Conservation (phyloP, 2,797 vertebrate species). For the Coregonus sp. region DNA sequence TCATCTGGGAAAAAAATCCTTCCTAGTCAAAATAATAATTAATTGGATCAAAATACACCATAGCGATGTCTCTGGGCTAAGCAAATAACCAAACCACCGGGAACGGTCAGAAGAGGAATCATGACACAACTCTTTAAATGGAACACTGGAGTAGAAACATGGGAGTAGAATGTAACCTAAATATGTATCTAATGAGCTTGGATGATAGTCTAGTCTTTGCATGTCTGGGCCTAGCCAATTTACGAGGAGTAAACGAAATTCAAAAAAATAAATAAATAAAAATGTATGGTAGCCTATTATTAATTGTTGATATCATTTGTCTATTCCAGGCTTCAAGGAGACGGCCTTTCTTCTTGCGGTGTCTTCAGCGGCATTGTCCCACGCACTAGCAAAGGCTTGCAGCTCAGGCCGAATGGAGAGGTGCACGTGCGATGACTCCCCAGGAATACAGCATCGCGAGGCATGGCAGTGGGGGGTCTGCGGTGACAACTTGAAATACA, state of each 20-base stretch:
- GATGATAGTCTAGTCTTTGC: background rate
- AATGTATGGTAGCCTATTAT: background rate
- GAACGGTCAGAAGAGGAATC: constrained; percentile 55
- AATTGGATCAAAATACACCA: constrained; percentile 80
- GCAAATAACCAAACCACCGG: constrained; percentile 65
- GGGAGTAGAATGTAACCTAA: background rate
- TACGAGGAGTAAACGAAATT: no score
- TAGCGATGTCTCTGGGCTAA: constrained; percentile 58
- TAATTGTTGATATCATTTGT: background rate
- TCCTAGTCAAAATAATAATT: constrained; percentile 86
- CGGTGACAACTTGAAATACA: constrained; percentile 97
- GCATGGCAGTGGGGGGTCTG: constrained; percentile 99
- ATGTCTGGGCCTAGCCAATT: no score
- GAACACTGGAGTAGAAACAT: background rate
- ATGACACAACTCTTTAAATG: background rate
- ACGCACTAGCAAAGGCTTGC: constrained; percentile 92
- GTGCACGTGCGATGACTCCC: constrained; percentile 96
- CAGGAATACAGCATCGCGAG: constrained; percentile 91
- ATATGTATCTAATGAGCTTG: background rate
- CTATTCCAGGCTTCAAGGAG: constrained; percentile 90
- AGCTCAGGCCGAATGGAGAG: constrained; percentile 97
- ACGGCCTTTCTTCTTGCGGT: constrained; percentile 93
- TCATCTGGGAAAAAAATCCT: constrained; percentile 81
- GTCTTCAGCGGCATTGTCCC: constrained; percentile 90
- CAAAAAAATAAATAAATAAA: background rate